These are phyloP conservation scores for Datnioides undecimradiatus DNA, from an alignment of 2,113 vertebrate genomes.

Conservation along the genomic window DNA sequence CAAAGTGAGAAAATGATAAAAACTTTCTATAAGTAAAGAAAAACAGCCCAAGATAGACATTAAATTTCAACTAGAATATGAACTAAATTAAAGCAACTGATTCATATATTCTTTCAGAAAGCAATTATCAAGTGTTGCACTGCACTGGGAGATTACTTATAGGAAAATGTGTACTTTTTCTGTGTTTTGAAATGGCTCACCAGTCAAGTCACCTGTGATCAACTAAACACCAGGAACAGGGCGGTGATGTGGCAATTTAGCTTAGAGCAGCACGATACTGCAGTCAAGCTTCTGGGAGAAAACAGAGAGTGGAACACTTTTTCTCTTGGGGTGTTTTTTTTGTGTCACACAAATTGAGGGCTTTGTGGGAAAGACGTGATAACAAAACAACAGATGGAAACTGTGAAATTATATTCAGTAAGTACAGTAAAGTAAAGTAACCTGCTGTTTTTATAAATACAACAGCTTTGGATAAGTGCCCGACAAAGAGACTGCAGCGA, in stretches of 20 bases:
- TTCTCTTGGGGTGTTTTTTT: neutral
- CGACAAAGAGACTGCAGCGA: conserved; percentile 25
- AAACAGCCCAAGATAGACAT: neutral
- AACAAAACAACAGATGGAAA: conserved; percentile 25
- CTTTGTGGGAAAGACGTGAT: conserved; percentile 1
- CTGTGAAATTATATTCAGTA: neutral
- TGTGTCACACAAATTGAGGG: neutral
- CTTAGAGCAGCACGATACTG: neutral
- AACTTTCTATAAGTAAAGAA: neutral
- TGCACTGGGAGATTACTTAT: neutral
- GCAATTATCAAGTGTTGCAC: neutral
- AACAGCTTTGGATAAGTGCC: conserved; percentile 3
- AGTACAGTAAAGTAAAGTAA: conserved; percentile 7
- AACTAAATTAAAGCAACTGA: neutral
- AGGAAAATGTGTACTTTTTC: neutral
- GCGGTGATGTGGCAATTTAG: neutral
- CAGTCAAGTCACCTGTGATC: neutral
- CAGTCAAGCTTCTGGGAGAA: too few relatives aligned
- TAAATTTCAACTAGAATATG: neutral
- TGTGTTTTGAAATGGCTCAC: neutral
- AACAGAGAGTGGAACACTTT: neutral
- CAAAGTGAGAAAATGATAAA: neutral
- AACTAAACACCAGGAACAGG: neutral
- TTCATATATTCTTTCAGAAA: neutral
- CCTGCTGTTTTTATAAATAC: conserved; percentile 7